Evolutionary conservation across 2,113 vertebrate species (phyloP).

Genomic region (Passerina amoena): DNA sequence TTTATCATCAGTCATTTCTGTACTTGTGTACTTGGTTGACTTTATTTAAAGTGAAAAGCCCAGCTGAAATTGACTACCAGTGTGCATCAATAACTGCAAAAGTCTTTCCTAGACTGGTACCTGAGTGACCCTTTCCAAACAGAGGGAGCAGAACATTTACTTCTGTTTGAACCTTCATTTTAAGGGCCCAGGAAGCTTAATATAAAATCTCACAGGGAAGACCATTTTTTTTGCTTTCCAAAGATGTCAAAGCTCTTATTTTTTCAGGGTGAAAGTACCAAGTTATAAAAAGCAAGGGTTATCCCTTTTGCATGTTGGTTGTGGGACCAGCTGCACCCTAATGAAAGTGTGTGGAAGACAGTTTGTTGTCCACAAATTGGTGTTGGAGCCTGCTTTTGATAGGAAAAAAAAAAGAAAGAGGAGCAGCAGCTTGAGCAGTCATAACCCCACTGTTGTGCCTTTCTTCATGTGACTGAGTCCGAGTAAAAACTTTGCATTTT

Average conservation of each 20-base stretch:
- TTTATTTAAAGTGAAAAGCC: not conserved
- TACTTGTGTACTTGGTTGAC: not conserved
- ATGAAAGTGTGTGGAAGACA: not conserved
- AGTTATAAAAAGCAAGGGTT: not conserved
- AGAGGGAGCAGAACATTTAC: not conserved
- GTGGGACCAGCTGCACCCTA: not conserved
- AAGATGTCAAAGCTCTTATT: not conserved
- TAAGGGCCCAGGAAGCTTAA: not conserved
- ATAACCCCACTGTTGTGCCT: not conserved
- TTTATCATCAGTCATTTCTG: not conserved
- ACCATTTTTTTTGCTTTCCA: not conserved
- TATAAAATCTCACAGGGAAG: not conserved
- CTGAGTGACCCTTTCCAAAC: not conserved
- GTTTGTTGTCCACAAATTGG: not conserved
- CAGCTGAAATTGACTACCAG: not conserved
- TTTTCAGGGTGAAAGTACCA: not conserved
- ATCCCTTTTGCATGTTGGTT: not conserved
- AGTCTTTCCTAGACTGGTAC: not conserved
- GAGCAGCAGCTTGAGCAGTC: not conserved
- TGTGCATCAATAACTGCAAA: not conserved
- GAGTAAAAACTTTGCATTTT: not conserved
- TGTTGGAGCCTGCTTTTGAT: not conserved
- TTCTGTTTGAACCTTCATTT: not conserved
- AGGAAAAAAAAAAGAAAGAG: not conserved
- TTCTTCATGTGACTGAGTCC: not conserved